A percentile compares a stretch with the other conserved stretches of the same genome.
phyloP scores from a whole-genome alignment of 2,888 invertebrate species.

The Eumacrocentrus americanus region DNA sequence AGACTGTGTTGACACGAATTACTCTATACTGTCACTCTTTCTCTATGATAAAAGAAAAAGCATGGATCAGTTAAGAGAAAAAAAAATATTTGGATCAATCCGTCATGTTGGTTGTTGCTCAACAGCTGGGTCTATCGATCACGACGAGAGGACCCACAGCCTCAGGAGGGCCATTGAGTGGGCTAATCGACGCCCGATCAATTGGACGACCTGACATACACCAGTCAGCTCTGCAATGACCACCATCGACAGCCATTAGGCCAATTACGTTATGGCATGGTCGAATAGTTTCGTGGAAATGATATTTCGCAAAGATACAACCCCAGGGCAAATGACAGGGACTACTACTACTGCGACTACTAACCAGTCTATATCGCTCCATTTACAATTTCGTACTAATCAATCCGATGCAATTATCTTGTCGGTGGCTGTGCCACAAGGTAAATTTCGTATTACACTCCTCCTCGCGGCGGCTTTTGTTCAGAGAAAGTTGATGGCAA shows the following conservation, averaged over 20 bases:
- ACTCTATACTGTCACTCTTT: no score
- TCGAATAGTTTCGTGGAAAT: conserved; percentile 21
- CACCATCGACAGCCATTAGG: conserved; percentile 15
- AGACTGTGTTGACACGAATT: no score
- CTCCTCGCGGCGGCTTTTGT: conserved; percentile 5
- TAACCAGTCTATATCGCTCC: neutral
- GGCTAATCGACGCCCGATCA: conserved; percentile 19
- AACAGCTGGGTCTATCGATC: neutral
- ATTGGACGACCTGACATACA: conserved; percentile 14
- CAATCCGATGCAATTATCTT: conserved; percentile 13
- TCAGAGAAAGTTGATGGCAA: conserved; percentile 1
- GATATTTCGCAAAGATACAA: conserved; percentile 19
- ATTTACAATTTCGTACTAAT: conserved; percentile 17
- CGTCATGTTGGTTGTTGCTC: neutral
- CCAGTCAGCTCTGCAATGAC: neutral
- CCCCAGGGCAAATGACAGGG: neutral
- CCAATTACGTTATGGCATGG: conserved; percentile 17
- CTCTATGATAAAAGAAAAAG: no score
- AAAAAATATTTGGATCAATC: conserved; percentile 2
- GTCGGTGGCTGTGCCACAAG: conserved; percentile 12
- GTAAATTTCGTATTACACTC: conserved; percentile 10
- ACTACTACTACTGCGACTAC: no score
- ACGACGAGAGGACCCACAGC: neutral
- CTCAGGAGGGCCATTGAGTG: conserved; percentile 12
- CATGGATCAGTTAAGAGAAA: neutral